Conservation (phyloP, 2,797 vertebrate species). For the Botia almorhae region DNA sequence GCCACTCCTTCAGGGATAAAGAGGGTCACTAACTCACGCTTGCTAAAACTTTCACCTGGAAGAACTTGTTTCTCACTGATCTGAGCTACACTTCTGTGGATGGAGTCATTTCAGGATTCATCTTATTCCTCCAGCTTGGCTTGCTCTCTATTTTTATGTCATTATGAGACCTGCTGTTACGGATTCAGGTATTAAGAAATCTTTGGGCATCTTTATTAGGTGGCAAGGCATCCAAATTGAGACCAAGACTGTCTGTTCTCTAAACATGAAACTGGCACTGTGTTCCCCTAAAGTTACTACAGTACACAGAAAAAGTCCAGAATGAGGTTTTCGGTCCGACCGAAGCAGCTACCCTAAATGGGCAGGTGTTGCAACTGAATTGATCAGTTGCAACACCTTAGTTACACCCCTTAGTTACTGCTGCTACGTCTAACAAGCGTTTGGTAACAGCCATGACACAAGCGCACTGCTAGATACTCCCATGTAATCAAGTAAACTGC, state of each 20-base stretch:
- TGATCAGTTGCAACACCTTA: too few relatives aligned
- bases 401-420: too few relatives aligned
- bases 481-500: too few relatives aligned
- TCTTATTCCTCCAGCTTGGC: conserved; percentile 69
- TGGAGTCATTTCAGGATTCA: conserved; percentile 61
- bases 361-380: too few relatives aligned
- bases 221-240: conserved; percentile 38
- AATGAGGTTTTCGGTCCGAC: not conserved
- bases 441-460: too few relatives aligned
- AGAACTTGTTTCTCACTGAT: conserved; percentile 9
- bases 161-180: conserved; percentile 59
- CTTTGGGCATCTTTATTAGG: not conserved
- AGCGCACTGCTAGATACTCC: too few relatives aligned
- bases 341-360: too few relatives aligned
- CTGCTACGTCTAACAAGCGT: too few relatives aligned
- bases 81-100: conserved; percentile 25
- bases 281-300: conserved; percentile 2
- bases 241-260: conserved; percentile 24
- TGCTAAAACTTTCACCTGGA: conserved; percentile 35
- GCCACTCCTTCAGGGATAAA: conserved; percentile 27
- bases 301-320: not conserved
- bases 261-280: conserved; percentile 32
- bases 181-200: conserved; percentile 46
- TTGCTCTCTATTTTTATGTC: conserved; percentile 64
- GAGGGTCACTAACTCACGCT: conserved; percentile 48